A percentile compares a stretch with the other conserved stretches of the same genome.
Evolutionary conservation across 1,140 invertebrate species (phyloP).

Genomic region (Meloidogyne exigua): DNA sequence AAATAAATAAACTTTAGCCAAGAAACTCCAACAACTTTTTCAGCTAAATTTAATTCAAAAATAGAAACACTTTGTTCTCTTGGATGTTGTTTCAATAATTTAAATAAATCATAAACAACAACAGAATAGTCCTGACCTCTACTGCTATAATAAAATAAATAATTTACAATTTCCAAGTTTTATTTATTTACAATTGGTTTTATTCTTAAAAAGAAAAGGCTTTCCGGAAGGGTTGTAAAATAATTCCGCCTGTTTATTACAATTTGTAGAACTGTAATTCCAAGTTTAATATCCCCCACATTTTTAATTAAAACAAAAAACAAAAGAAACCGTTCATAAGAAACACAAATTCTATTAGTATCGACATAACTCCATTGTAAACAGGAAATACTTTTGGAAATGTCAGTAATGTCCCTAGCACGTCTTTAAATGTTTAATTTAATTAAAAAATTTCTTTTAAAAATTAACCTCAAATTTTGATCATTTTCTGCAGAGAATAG

Average conservation of each 20-base stretch:
- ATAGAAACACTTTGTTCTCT: slow-evolving; percentile 8
- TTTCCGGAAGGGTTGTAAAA: too few relatives aligned
- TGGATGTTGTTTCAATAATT: slow-evolving; percentile 14
- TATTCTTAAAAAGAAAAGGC: background rate
- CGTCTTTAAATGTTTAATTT: slow-evolving; percentile 20
- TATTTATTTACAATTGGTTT: background rate
- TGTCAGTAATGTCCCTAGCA: slow-evolving; percentile 30
- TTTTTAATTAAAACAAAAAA: background rate
- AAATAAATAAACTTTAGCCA: slow-evolving; percentile 30
- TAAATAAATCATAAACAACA: slow-evolving; percentile 31
- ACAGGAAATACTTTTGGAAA: slow-evolving; percentile 28
- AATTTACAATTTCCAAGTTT: background rate
- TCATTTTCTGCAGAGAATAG: slow-evolving; percentile 22
- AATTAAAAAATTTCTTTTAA: slow-evolving; percentile 2
- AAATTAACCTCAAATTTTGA: slow-evolving; percentile 3
- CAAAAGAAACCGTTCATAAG: slow-evolving; percentile 27
- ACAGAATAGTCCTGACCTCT: slow-evolving; percentile 26
- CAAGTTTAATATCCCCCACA: too few relatives aligned
- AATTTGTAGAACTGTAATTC: too few relatives aligned
- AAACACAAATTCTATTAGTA: slow-evolving; percentile 23
- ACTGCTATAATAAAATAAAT: slow-evolving; percentile 24
- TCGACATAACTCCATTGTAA: slow-evolving; percentile 28
- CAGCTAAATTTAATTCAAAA: slow-evolving; percentile 36
- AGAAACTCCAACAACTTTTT: slow-evolving; percentile 30
- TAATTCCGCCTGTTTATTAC: too few relatives aligned